Evolutionary conservation across 2,797 vertebrate genomes (phyloP).

Genomic region (Epinephelus malabaricus): DNA sequence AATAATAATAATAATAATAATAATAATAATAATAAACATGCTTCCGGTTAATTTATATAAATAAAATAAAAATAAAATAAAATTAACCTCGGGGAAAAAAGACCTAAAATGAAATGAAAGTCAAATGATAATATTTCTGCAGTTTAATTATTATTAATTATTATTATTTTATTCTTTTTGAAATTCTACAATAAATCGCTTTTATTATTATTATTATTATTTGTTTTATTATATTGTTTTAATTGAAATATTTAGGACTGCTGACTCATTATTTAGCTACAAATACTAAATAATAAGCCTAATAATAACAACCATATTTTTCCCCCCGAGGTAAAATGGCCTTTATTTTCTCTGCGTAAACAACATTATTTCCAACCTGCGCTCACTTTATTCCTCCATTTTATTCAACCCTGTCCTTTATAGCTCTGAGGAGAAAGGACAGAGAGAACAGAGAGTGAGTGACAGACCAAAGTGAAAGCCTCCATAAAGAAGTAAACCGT

Average conservation of each 20-base stretch:
- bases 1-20: no score
- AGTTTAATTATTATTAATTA: background rate
- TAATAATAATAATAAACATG: background rate
- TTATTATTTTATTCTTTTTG: no score
- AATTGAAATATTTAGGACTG: background rate
- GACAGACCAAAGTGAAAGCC: conserved; percentile 87
- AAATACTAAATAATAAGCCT: background rate
- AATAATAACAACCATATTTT: background rate
- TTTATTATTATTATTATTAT: no score
- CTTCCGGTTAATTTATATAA: background rate
- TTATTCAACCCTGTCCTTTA: conserved; percentile 78
- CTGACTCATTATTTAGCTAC: background rate
- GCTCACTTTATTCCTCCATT: conserved; percentile 67
- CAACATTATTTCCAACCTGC: conserved; percentile 38
- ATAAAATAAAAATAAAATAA: background rate
- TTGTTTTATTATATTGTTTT: background rate
- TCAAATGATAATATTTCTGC: background rate
- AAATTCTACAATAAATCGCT: no score
- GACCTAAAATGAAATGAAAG: no score
- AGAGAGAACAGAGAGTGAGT: conserved; percentile 83
- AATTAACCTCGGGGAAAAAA: no score
- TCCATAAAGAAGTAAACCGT: conserved; percentile 43
- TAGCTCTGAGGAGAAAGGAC: conserved; percentile 78
- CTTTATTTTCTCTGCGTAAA: conserved; percentile 1
- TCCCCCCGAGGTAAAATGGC: background rate